Base-by-base conservation (phyloP, 2,113 vertebrate species). In the Oryzias curvinotus region DNA sequence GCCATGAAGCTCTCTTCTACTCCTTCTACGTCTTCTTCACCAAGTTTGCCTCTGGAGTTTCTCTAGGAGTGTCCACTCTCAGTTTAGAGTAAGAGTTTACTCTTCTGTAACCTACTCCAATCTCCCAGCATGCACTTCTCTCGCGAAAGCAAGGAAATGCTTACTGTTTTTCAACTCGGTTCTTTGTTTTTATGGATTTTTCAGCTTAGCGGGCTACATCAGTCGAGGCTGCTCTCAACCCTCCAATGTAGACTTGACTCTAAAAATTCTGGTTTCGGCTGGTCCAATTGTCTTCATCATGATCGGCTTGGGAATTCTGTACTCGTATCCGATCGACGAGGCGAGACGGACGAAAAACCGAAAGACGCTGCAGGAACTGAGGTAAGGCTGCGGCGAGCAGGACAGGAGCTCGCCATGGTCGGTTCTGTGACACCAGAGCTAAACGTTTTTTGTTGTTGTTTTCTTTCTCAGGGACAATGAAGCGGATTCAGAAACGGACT, bases 21-120 rank as follows among this genome's bases (percentile, higher is more conserved):
- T 99, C 97, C 41, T 99, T 99, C 88, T 99, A 98, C 0, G 97
- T 99, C 72, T 99, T 99, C 91, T 99, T 99, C 87, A 97, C 96
- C 75, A 99, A 99, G 85, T 99, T 99, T 5, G 92, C 97, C 1
- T 98, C 97, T 0, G 97, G 97, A 0, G 85, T 99, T 16, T 99
- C 97, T 0, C 85, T 99, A 47, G 97, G 97, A 65, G 90, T 99
- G 80, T 99, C 97, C 61, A 99, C 97, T 0, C 94, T 99, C 70
- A 98, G 96, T 84, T 92, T 99, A 43, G 92, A 98, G 97, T 99
- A 88, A 94, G 96, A 91, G 15, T 21, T 36, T 26, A 2, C 46
- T 30, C 10, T 10, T 36, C 7, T 7, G 28, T 30, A 30, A 30
- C 6, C 28, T 30, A 30, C 28, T 30, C 7, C 1, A 30, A 30